These are phyloP conservation scores for Anthopleura xanthogrammica DNA, from an alignment of 92 coral and sea anemone species.

Conservation along the genomic window DNA sequence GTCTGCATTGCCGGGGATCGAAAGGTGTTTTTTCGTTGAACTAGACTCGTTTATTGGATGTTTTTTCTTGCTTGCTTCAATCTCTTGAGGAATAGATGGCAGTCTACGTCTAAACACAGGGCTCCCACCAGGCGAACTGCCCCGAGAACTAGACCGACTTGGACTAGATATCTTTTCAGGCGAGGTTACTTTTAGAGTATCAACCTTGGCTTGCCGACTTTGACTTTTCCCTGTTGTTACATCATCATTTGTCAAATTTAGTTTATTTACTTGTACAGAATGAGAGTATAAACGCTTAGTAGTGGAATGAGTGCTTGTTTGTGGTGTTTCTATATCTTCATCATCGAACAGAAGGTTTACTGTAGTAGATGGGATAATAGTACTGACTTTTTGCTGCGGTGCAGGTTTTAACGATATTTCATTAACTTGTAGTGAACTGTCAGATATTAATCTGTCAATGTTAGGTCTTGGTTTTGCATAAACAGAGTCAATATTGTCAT, in stretches of 20 bases:
- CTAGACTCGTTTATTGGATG: not conserved
- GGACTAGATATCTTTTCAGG: not conserved
- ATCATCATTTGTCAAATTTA: not conserved
- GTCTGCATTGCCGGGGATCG: conserved; percentile 22
- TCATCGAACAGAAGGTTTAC: conserved; percentile 77
- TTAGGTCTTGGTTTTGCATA: not conserved
- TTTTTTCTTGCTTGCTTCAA: not conserved
- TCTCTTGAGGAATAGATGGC: conserved; percentile 63
- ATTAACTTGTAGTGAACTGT: not conserved
- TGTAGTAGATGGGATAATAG: conserved; percentile 63
- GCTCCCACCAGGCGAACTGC: conserved; percentile 51
- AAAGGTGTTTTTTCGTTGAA: not conserved
- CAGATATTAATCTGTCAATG: not conserved
- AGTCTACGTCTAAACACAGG: conserved; percentile 66
- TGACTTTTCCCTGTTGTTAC: not conserved
- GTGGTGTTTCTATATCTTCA: conserved; percentile 2
- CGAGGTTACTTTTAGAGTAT: not conserved
- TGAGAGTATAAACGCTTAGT: not conserved
- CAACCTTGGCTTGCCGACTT: not conserved
- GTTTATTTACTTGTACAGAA: not conserved
- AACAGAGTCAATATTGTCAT: not conserved
- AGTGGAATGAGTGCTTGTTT: not conserved
- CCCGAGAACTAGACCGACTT: conserved; percentile 30
- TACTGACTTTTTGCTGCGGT: conserved; percentile 38
- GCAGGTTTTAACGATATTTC: not conserved